Evolutionary conservation across 2,113 vertebrate species (phyloP), one percentile per base, ranked within the genome.

Genomic region (Isichthys henryi): DNA sequence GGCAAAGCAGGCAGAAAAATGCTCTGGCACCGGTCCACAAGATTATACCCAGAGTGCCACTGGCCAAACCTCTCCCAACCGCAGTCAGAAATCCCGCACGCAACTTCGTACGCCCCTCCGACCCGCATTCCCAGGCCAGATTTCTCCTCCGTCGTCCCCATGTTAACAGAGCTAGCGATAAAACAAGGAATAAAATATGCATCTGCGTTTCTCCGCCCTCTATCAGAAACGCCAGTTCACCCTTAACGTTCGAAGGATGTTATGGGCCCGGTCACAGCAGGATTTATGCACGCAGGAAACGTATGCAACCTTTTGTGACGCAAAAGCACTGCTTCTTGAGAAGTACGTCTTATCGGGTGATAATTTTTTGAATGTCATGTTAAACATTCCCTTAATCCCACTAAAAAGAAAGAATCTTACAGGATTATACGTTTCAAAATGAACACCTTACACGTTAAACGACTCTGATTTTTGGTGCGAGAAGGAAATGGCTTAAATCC

Each of bases 1-100:
- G 94, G 95, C 95, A 95, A 96, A 95, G 95, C 95, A 94, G 95
- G 95, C 95, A 95, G 94, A 96, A 96, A 96, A 95, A 95, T 94
- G 95, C 95, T 91, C 93, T 96, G 96, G 96, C 96, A 93, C 93
- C 93, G 86, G 84, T 94, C 95, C 95, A 96, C 90, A 90, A 94
- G 95, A 95, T 96, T 95, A 96, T 46, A 84, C 82, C 82, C 82
- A 84, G 82, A 23, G 82, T 84, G 82, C 82, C 10, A 48, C 31
- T 8, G 74, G 74, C 35, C 74, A 80, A 80, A 19, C 35, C n/a
- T 80, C 74, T 80, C 35, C 74, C 45, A 15, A 48, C 43, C 21
- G 9, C 39, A 46, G 90, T 92, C 93, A 91, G 94, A 92, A 94
- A 92, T 93, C 94, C 94, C 93, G 92, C 92, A 93, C 93, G 62